Conservation (phyloP, 2,888 invertebrate species). For the Sialis fuliginosa region DNA sequence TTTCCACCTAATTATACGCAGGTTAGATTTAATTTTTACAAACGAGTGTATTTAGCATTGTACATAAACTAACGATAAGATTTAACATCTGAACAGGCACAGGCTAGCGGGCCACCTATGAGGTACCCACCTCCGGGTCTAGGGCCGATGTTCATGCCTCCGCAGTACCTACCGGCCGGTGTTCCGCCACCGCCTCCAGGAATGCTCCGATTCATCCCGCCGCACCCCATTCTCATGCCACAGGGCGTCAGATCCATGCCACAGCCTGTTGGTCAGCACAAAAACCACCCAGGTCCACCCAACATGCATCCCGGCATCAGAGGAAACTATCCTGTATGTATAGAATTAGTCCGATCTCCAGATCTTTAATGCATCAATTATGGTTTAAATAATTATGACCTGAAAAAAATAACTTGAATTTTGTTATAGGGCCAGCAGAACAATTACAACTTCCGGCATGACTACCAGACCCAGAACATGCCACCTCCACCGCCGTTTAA, state of each 20-base stretch:
- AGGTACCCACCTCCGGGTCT: conserved; percentile 25
- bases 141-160: conserved; percentile 25
- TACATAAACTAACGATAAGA: too few species aligned
- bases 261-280: conserved; percentile 7
- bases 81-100: not conserved
- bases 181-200: conserved; percentile 15
- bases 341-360: not conserved
- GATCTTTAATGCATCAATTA: not conserved
- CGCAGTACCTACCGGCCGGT: conserved; percentile 13
- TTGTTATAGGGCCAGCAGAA: not conserved
- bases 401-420: too few species aligned
- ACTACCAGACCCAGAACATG: not conserved
- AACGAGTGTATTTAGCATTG: too few species aligned
- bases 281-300: not conserved
- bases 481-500: conserved; percentile 10
- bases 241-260: conserved; percentile 6
- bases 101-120: conserved; percentile 17
- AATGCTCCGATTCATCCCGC: conserved; percentile 16
- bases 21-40: not conserved
- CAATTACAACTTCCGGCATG: conserved; percentile 1
- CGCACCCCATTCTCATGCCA: conserved; percentile 13
- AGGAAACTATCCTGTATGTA: conserved; percentile 3
- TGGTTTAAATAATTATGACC: too few species aligned
- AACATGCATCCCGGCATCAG: not conserved
- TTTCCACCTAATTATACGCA: conserved; percentile 12